phyloP scores from a whole-genome alignment of 1,140 invertebrate genomes.

The Macrocentrus cingulum region DNA sequence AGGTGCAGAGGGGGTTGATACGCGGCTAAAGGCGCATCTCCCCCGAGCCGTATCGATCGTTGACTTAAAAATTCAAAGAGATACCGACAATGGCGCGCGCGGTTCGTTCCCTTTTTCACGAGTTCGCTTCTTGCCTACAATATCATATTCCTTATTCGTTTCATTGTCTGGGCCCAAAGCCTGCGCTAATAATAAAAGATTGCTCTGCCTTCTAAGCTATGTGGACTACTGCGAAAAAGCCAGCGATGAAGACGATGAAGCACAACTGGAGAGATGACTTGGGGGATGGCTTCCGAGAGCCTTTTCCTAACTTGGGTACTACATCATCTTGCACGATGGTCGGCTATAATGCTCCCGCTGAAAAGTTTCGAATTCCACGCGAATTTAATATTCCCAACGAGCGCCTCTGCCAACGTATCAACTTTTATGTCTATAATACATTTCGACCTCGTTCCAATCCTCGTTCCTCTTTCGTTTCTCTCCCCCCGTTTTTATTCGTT shows the following conservation, averaged over 20 bases:
- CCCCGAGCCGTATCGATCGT: constrained; percentile 57
- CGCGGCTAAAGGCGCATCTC: constrained; percentile 57
- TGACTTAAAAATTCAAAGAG: constrained; percentile 63
- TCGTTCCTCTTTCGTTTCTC: neutral
- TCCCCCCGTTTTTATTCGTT: neutral
- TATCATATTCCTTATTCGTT: constrained; percentile 61
- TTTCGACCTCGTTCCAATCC: neutral
- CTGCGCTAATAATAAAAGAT: constrained; percentile 62
- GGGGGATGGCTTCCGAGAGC: constrained; percentile 33
- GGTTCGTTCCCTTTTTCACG: constrained; percentile 45
- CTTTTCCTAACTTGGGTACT: constrained; percentile 52
- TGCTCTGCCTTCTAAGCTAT: constrained; percentile 54
- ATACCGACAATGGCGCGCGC: constrained; percentile 61
- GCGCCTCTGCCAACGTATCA: constrained; percentile 27
- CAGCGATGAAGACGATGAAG: constrained; percentile 21
- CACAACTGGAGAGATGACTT: constrained; percentile 25
- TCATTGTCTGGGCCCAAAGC: constrained; percentile 60
- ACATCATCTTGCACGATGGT: constrained; percentile 53
- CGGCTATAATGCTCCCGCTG: constrained; percentile 44
- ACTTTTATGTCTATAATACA: neutral
- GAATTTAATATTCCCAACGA: constrained; percentile 52
- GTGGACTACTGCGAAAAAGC: constrained; percentile 24
- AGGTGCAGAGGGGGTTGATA: constrained; percentile 32
- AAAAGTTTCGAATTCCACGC: constrained; percentile 53
- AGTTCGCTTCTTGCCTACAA: constrained; percentile 46